Conservation (phyloP, 2,797 vertebrate species). For the Enteromius treurensis region DNA sequence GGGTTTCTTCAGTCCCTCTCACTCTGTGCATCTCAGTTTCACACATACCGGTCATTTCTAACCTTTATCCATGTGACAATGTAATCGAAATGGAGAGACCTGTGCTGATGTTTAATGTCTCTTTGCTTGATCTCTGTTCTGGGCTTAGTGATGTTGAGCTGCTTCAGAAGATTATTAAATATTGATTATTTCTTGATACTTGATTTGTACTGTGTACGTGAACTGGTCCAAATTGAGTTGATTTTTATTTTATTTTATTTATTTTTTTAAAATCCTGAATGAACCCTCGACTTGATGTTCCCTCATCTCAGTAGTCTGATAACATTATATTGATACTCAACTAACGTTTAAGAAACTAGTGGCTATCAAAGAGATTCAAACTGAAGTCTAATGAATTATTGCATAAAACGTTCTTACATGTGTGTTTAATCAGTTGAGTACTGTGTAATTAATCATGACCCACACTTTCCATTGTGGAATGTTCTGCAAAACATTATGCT, state of each 20-base stretch:
- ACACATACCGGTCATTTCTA: no score
- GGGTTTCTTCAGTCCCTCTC: background rate
- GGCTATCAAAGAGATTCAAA: background rate
- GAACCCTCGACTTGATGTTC: background rate
- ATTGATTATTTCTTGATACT: background rate
- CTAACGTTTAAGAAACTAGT: background rate
- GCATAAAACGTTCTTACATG: background rate
- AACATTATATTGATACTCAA: background rate
- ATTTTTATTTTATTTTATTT: no score
- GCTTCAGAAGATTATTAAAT: background rate
- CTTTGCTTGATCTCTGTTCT: background rate
- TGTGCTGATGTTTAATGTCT: background rate
- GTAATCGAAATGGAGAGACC: background rate
- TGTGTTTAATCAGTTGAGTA: background rate
- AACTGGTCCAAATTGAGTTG: background rate
- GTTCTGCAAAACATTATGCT: background rate
- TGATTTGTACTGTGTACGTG: background rate
- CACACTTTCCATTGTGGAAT: background rate
- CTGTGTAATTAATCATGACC: background rate
- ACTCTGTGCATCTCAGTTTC: no score
- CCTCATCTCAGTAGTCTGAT: background rate
- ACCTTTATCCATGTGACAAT: background rate
- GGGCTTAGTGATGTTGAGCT: background rate
- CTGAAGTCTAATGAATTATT: background rate
- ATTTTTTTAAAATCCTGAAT: background rate